Conservation (phyloP, 2,113 vertebrate species). For the Struthidea cinerea region DNA sequence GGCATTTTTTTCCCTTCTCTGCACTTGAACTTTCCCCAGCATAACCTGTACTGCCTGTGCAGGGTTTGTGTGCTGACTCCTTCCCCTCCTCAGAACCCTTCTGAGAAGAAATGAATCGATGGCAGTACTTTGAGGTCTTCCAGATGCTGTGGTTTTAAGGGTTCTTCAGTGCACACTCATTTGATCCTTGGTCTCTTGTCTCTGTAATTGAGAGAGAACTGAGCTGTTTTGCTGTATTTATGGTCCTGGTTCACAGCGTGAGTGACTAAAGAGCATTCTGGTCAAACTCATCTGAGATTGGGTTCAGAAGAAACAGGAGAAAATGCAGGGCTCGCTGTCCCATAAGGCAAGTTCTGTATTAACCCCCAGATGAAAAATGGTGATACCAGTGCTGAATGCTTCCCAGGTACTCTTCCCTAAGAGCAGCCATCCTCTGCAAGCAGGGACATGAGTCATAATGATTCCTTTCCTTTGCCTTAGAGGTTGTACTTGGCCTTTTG, state of each 20-base stretch:
- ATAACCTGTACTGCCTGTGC: not conserved
- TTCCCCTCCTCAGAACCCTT: not conserved
- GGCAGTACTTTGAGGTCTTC: not conserved
- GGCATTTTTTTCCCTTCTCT: not conserved
- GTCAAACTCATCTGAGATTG: not conserved
- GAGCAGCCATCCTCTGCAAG: not conserved
- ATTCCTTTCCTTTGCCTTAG: not conserved
- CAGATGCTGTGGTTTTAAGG: not conserved
- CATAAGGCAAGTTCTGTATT: not conserved
- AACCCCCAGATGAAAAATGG: not conserved
- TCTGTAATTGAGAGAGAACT: not conserved
- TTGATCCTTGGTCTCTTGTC: not conserved
- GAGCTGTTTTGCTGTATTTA: not conserved
- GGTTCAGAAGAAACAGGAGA: not conserved
- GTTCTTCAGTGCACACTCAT: not conserved
- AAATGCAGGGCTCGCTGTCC: not conserved
- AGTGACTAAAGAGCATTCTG: not conserved
- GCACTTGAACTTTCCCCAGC: not conserved
- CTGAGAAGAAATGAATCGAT: not conserved
- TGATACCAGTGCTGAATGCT: fast-evolving
- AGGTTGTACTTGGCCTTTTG: not conserved
- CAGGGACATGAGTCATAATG: fast-evolving
- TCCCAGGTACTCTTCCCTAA: not conserved
- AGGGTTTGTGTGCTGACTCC: not conserved
- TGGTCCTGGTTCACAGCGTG: not conserved